A percentile compares a stretch with the other conserved stretches of the same genome.
Conservation (phyloP, 2,113 vertebrate species). For the Ageneiosus marmoratus region DNA sequence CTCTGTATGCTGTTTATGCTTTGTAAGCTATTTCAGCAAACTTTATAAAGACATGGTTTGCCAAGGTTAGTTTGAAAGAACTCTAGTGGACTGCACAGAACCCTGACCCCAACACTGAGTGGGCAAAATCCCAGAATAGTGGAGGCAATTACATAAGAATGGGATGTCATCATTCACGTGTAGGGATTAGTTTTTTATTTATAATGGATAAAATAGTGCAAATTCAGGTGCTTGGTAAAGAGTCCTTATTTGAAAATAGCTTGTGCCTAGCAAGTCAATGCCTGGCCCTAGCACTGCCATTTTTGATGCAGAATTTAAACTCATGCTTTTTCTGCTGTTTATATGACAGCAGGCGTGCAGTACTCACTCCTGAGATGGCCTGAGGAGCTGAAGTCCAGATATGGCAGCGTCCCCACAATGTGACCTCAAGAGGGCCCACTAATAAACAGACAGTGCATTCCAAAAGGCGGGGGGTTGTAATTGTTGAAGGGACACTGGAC, state of each 20-base stretch:
- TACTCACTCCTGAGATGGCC: conserved; percentile 38
- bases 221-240: neutral
- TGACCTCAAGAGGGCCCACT: conserved; percentile 47
- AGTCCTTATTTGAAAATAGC: neutral
- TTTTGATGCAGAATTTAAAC: conserved; percentile 26
- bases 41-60: neutral
- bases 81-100: neutral
- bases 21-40: neutral
- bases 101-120: neutral
- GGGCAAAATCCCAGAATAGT: neutral
- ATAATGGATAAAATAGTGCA: neutral
- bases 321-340: conserved; percentile 25
- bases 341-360: conserved; percentile 36
- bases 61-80: neutral
- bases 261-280: conserved; percentile 54
- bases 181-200: neutral
- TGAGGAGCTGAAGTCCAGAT: conserved; percentile 37
- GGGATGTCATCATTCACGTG: neutral
- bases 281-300: neutral
- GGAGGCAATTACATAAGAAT: neutral
- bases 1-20: neutral
- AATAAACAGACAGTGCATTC: conserved; percentile 46
- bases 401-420: conserved; percentile 36
- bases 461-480: conserved; percentile 54
- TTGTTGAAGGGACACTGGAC: conserved; percentile 62